These are phyloP conservation scores for Chaetorhynchus papuensis DNA, from an alignment of 2,113 vertebrate species.

Conservation along the genomic window DNA sequence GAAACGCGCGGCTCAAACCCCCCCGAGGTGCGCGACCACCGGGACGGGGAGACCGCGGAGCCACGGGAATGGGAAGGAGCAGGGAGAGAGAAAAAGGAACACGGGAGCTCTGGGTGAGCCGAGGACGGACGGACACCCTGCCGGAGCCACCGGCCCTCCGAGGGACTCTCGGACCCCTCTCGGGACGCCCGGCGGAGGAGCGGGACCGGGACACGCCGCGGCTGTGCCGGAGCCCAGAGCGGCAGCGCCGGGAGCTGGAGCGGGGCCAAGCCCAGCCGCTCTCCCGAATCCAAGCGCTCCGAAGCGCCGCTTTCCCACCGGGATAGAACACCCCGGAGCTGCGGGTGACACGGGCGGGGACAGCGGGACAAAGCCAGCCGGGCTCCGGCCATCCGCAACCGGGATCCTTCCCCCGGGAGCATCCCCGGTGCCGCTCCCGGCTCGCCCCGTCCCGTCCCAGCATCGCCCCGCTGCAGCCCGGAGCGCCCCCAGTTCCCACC, in stretches of 20 bases:
- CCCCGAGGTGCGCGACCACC: rapidly evolving
- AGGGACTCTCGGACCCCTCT: background rate
- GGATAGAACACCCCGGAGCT: background rate
- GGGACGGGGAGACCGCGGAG: background rate
- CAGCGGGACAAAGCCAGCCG: background rate
- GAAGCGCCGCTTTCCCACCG: background rate
- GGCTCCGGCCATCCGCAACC: background rate
- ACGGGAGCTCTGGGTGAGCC: background rate
- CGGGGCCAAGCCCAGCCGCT: background rate
- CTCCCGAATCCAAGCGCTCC: background rate
- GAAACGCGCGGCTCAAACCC: background rate
- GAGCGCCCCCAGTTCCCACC: background rate
- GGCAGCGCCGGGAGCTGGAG: background rate
- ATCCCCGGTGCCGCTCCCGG: background rate
- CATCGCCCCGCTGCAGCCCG: background rate
- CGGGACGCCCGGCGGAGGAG: background rate
- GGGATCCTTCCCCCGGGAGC: background rate
- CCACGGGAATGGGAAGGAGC: background rate
- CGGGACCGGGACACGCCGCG: background rate
- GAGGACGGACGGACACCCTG: background rate
- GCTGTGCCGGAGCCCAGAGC: background rate
- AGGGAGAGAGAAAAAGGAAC: background rate
- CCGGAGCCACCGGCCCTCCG: background rate
- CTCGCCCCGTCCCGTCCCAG: background rate
- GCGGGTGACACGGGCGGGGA: background rate